phyloP scores from a whole-genome alignment of 2,113 vertebrate genomes.

The Odocoileus virginianus region DNA sequence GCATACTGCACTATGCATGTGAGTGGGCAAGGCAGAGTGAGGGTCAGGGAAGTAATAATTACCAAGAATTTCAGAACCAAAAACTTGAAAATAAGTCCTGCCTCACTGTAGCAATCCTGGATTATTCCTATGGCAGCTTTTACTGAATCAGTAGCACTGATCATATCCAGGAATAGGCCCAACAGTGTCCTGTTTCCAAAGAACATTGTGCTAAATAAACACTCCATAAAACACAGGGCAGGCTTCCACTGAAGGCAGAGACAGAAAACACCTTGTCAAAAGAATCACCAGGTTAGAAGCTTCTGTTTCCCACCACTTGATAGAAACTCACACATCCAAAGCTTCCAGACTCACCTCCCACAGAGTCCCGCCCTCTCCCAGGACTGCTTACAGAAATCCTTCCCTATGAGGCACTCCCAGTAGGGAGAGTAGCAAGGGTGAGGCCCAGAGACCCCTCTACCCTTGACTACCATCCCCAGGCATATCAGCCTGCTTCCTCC shows the following conservation, averaged over 20 bases:
- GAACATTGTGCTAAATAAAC: fast-evolving
- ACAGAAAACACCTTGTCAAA: background rate
- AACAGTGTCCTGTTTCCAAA: fast-evolving
- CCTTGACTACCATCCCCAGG: background rate
- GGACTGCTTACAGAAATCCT: background rate
- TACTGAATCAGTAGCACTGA: background rate
- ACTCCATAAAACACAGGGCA: background rate
- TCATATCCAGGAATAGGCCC: fast-evolving
- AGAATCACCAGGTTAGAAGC: background rate
- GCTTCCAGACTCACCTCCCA: background rate
- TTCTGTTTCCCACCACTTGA: no score
- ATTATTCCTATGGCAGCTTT: background rate
- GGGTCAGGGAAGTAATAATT: background rate
- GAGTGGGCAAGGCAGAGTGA: no score
- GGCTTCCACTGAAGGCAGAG: background rate
- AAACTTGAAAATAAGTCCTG: fast-evolving
- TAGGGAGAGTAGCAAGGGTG: background rate
- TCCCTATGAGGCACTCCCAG: background rate
- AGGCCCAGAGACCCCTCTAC: background rate
- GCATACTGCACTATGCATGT: background rate
- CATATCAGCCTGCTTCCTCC: background rate
- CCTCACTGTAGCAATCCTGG: constrained; percentile 20
- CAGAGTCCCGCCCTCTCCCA: background rate
- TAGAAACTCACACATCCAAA: background rate
- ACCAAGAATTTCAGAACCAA: background rate